A percentile compares a stretch with the other conserved stretches of the same genome.
These are phyloP conservation scores for Tetraodon nigroviridis DNA, from an alignment of 2,113 vertebrate species.

Conservation along the genomic window DNA sequence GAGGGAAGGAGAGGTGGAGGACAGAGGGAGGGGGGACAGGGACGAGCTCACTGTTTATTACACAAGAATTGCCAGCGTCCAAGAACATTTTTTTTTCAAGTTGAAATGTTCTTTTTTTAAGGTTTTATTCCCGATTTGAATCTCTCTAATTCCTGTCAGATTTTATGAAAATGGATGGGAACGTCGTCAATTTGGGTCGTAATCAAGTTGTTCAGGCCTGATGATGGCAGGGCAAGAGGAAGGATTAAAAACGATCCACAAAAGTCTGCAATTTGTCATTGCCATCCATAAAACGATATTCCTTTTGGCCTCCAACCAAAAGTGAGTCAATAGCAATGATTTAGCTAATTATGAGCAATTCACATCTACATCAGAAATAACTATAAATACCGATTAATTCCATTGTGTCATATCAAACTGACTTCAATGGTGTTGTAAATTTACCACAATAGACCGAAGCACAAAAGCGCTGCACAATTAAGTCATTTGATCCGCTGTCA, in stretches of 20 bases:
- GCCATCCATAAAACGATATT: too few relatives aligned
- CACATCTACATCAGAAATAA: too few relatives aligned
- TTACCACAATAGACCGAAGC: too few relatives aligned
- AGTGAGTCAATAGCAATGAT: too few relatives aligned
- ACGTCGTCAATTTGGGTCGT: not conserved
- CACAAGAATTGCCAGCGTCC: slow-evolving; percentile 32
- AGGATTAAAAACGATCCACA: not conserved
- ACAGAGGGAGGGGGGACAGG: slow-evolving; percentile 10
- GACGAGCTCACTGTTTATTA: slow-evolving; percentile 51
- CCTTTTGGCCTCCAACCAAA: too few relatives aligned
- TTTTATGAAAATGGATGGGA: too few relatives aligned
- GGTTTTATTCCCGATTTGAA: slow-evolving; percentile 26
- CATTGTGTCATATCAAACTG: too few relatives aligned
- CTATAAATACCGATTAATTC: too few relatives aligned
- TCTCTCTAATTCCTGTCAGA: slow-evolving; percentile 5
- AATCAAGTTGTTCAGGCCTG: not conserved
- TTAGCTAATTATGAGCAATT: too few relatives aligned
- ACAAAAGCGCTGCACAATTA: too few relatives aligned
- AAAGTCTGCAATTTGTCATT: not conserved
- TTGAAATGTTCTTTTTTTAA: slow-evolving; percentile 28
- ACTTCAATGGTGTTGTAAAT: too few relatives aligned
- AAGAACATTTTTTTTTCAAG: slow-evolving; percentile 36
- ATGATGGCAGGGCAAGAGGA: not conserved
- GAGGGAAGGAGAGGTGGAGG: slow-evolving; percentile 59
- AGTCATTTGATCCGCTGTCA: too few relatives aligned